Percentiles rank a stretch among this genome's conserved stretches.
Evolutionary conservation across 2,888 invertebrate genomes (phyloP).

Genomic region (Coleophora deauratella): DNA sequence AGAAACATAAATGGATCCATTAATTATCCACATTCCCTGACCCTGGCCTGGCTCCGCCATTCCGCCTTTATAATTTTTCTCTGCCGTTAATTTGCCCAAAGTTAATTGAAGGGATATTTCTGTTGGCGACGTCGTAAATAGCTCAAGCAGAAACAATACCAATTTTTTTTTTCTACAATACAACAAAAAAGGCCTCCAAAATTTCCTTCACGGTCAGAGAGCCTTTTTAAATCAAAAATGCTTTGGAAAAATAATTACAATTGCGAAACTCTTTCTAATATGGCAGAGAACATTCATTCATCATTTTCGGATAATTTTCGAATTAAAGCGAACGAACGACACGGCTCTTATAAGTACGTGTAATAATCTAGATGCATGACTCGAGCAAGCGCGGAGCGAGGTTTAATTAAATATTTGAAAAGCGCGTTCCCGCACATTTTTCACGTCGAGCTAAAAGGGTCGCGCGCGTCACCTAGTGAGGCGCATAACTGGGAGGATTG

Average conservation of each 20-base stretch:
- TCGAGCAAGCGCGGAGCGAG: slow-evolving; percentile 15
- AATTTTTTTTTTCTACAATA: slow-evolving; percentile 1
- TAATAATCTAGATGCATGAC: slow-evolving; percentile 13
- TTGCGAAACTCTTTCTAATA: slow-evolving; percentile 9
- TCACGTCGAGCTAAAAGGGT: slow-evolving; percentile 48
- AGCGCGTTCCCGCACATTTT: slow-evolving; percentile 33
- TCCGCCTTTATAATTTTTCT: slow-evolving; percentile 50
- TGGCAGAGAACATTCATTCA: slow-evolving; percentile 8
- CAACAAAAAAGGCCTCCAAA: no score
- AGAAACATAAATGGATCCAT: slow-evolving; percentile 73
- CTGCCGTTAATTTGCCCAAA: slow-evolving; percentile 58
- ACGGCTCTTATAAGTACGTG: slow-evolving; percentile 6
- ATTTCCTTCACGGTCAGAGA: no score
- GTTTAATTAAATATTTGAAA: slow-evolving; percentile 32
- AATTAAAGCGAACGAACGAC: slow-evolving; percentile 10
- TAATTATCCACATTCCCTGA: slow-evolving; percentile 57
- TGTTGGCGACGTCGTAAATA: slow-evolving; percentile 40
- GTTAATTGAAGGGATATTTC: slow-evolving; percentile 59
- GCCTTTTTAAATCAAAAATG: slow-evolving; percentile 2
- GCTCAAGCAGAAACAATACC: slow-evolving; percentile 37
- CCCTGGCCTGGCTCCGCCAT: slow-evolving; percentile 22
- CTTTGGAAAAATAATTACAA: slow-evolving; percentile 2
- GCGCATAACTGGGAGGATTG: slow-evolving; percentile 59
- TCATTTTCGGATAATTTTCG: slow-evolving; percentile 13
- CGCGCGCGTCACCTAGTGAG: slow-evolving; percentile 52